Base-by-base conservation (phyloP, 2,113 vertebrate species). In the Chaenocephalus aceratus region DNA sequence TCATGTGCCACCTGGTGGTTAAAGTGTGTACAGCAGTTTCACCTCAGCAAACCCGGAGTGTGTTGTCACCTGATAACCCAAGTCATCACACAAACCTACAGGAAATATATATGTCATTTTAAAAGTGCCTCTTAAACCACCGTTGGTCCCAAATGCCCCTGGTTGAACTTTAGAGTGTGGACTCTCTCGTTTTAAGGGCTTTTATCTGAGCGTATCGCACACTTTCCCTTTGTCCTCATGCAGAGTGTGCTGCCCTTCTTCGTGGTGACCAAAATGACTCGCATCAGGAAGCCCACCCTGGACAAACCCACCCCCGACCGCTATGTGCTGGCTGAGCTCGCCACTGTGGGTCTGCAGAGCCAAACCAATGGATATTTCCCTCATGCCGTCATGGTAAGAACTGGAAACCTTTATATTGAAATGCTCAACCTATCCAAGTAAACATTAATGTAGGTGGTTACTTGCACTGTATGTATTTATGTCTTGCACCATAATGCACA, bases 211-310 rank as follows among this genome's bases (percentile, higher is more conserved):
- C 11, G 48, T 0, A 23, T 41, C 36, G 63, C 4, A n/a, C 1
- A 5, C 48, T 23, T 64, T 13, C 8, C 1, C 13, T 10, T 30
- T 14, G 15, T 63, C 52, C 36, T 57, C 6, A 12, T 63, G 4
- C 90, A 99, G 98, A 98, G 97, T 2, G 96, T 99, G 73, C 88
- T 97, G 11, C 98, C 98, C 0, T 97, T 92, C 92, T 98, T 81
- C 0, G 97, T 99, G 72, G 96, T 90, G 61, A 99, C 98, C 1
- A 99, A 99, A 88, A 84, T 99, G 96, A 92, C 96, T 26, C 96
- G 94, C 53, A 95, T 99, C 89, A 95, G 94, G 90, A 97, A 90
- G 82, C 87, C 97, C 10, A 97, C 96, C 21, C 91, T 97, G 1
- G 88, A 93, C 77, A 96, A 94, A 44, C 98, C 98, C 49, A 96